A percentile compares a stretch with the other conserved stretches of the same genome.
Conservation (phyloP, 2,888 invertebrate species). For the Lampropteryx suffumata region DNA sequence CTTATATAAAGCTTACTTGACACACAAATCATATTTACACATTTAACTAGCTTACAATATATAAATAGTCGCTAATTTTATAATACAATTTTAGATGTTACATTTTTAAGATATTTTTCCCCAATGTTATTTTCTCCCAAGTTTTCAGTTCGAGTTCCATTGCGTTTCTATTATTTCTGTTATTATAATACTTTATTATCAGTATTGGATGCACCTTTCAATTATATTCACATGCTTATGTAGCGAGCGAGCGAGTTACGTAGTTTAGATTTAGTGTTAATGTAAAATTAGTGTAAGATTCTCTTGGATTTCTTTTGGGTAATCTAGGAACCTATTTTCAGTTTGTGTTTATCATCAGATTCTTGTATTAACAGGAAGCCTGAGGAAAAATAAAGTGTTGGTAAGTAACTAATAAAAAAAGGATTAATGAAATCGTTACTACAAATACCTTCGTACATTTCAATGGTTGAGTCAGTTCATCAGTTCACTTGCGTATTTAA, state of each 20-base stretch:
- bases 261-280: conserved; percentile 46
- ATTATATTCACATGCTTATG: conserved; percentile 39
- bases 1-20: background rate
- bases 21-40: background rate
- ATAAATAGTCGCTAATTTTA: background rate
- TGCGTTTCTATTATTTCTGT: background rate
- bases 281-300: conserved; percentile 24
- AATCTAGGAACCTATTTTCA: no score
- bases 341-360: no score
- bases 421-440: no score
- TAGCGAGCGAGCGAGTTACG: conserved; percentile 44
- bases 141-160: conserved; percentile 8
- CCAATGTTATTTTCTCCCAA: no score
- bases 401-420: no score
- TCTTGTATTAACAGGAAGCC: no score
- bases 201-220: conserved; percentile 49
- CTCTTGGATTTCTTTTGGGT: conserved; percentile 41
- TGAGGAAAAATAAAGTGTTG: no score
- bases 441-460: no score
- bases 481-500: no score
- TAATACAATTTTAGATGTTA: no score
- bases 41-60: background rate
- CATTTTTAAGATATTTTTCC: no score
- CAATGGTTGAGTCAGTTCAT: no score
- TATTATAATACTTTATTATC: conserved; percentile 19